Conservation (phyloP, 2,113 vertebrate species). For the Odobenus rosmarus region DNA sequence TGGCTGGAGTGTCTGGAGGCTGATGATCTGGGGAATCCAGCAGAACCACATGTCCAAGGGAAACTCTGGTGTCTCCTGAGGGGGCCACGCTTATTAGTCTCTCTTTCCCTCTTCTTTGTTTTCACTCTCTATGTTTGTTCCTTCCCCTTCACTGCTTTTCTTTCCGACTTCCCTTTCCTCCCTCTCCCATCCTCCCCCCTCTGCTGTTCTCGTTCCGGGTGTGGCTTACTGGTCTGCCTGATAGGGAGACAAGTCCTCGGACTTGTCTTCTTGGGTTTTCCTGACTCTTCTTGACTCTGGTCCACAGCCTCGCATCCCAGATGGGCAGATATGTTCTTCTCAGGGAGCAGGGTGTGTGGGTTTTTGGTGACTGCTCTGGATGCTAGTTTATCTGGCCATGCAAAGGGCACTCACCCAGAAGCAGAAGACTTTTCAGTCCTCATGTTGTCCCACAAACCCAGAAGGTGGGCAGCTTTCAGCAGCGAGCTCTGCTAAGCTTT, state of each 20-base stretch:
- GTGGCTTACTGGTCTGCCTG: background rate
- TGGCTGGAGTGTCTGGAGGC: background rate
- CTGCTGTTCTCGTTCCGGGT: background rate
- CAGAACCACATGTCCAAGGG: accelerated
- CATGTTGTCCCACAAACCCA: background rate
- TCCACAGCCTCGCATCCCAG: background rate
- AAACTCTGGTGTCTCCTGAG: accelerated
- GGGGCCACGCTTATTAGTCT: accelerated
- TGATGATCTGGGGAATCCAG: too few relatives aligned
- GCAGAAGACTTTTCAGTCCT: background rate
- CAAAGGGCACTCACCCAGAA: background rate
- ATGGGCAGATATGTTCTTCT: accelerated
- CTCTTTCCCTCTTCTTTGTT: background rate
- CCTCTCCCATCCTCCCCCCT: too few relatives aligned
- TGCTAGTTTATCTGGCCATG: background rate
- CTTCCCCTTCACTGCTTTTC: background rate
- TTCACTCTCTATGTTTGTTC: background rate
- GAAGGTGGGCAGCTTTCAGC: background rate
- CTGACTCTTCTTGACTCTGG: background rate
- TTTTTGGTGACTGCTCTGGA: background rate
- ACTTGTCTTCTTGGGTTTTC: background rate
- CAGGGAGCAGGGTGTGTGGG: background rate
- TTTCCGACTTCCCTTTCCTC: too few relatives aligned
- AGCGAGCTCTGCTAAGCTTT: background rate
- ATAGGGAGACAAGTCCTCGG: background rate